Conservation (phyloP, 2,888 invertebrate genomes). For the Plagodis dolabraria region DNA sequence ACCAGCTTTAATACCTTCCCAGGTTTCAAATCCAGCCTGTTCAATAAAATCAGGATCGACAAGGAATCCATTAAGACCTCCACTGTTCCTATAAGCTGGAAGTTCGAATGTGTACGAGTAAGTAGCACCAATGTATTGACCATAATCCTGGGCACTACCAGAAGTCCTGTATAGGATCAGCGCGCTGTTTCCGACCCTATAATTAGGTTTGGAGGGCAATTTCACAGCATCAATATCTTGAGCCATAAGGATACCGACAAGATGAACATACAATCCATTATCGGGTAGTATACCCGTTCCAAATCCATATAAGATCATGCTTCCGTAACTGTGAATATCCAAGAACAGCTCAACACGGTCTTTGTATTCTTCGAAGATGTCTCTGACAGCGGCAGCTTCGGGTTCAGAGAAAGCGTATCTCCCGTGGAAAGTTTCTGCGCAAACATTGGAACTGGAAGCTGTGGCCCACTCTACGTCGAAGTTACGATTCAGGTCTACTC, state of each 20-base stretch:
- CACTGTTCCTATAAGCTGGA: constrained; percentile 63
- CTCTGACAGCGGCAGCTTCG: constrained; percentile 84
- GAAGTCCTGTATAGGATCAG: constrained; percentile 82
- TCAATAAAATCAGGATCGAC: constrained; percentile 82
- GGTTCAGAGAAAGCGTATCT: constrained; percentile 86
- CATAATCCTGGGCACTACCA: constrained; percentile 88
- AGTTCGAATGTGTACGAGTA: constrained; percentile 86
- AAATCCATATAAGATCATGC: constrained; percentile 74
- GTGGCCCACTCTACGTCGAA: constrained; percentile 88
- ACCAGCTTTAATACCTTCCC: constrained; percentile 80
- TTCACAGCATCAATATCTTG: constrained; percentile 68
- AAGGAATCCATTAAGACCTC: constrained; percentile 79
- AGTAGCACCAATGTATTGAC: constrained; percentile 74
- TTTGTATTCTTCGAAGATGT: constrained; percentile 78
- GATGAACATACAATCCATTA: constrained; percentile 65
- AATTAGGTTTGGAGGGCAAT: constrained; percentile 63
- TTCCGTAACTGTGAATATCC: constrained; percentile 90
- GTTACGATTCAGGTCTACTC: constrained; percentile 90
- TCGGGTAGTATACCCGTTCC: constrained; percentile 66
- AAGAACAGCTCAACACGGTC: constrained; percentile 86
- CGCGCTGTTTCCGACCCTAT: constrained; percentile 79
- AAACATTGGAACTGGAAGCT: constrained; percentile 72
- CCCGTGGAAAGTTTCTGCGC: constrained; percentile 87
- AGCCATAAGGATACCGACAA: constrained; percentile 62
- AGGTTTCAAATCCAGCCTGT: constrained; percentile 85